Evolutionary conservation across 2,113 vertebrate species (phyloP), one percentile per base, ranked within the genome.

Genomic region (Choloepus hoffmanni): DNA sequence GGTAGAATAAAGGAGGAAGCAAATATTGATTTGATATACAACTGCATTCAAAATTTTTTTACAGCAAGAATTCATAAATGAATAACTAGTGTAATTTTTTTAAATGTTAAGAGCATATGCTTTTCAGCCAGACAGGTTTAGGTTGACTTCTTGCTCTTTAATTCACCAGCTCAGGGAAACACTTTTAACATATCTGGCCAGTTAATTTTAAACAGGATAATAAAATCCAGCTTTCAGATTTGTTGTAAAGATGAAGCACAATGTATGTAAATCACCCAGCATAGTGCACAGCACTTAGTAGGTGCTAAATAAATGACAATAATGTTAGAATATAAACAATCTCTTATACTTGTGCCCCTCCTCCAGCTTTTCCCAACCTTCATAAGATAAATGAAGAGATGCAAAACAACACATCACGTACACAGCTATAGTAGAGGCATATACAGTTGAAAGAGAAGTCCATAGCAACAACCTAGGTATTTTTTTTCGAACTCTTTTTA

Each of bases 231-330:
- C 15, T 84, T 76, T 87, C 60, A 55, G 18, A 68, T 84, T 53
- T 94, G 28, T 78, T 58, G 4, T 94, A 65, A 87, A 94, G 77
- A 68, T 60, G n/a, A 92, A 84, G 72, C 40, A 28, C 30, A 62
- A 50, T 45, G 3, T 23, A 13, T 72, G 2, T 74, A 77, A 85
- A 82, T 24, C 67, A 79, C 76, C 30, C n/a, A 84, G 40, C 78
- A 73, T 19, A 55, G 43, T 40, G 55, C n/a, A 78, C 36, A 45
- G 14, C 45, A 85, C 55, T 88, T 62, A 62, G 7, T 55, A 40
- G 19, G 89, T 2, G 76, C 13, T 28, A 43, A 90, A 58, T 30
- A 43, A 79, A 50, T 36, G 68, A 18, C 60, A 82, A 55, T 74
- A 2, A 79, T 62, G 78, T 85, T 36, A 21, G 40, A 74, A 62